Percentiles rank a stretch among this genome's conserved stretches.
Evolutionary conservation across 2,888 invertebrate species (phyloP).

Genomic region (Drosophila lutescens): DNA sequence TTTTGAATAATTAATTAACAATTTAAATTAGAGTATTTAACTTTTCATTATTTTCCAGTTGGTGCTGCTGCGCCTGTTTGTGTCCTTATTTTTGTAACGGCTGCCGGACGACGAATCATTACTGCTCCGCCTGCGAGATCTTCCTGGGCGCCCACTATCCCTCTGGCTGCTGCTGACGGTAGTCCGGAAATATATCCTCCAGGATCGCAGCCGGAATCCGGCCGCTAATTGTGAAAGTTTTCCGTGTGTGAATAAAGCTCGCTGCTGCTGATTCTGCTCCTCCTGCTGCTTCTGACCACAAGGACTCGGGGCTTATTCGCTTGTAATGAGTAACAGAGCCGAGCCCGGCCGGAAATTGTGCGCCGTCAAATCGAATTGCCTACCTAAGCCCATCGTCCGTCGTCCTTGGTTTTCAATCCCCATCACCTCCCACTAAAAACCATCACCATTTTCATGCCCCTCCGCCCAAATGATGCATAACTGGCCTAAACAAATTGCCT

Average conservation of each 20-base stretch:
- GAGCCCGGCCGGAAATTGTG: conserved; percentile 37
- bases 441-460: neutral
- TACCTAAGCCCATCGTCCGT: conserved; percentile 13
- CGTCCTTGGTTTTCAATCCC: neutral
- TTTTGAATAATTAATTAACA: too few relatives aligned
- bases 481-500: conserved; percentile 48
- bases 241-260: conserved; percentile 28
- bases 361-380: conserved; percentile 34
- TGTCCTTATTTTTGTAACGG: neutral
- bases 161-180: conserved; percentile 14
- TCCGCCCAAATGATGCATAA: conserved; percentile 46
- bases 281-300: conserved; percentile 11
- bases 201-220: conserved; percentile 9
- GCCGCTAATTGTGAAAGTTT: conserved; percentile 12
- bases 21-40: too few relatives aligned
- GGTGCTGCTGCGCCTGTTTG: conserved; percentile 3
- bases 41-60: neutral
- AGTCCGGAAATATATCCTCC: neutral
- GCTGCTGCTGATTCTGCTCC: too few relatives aligned
- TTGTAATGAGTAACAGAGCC: conserved; percentile 34
- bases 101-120: conserved; percentile 27
- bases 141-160: conserved; percentile 58
- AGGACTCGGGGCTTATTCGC: conserved; percentile 29
- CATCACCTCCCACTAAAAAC: neutral
- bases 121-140: conserved; percentile 51